These are phyloP conservation scores for Pocillopora damicornis DNA, from an alignment of 64 coral and sea anemone species.

Conservation along the genomic window DNA sequence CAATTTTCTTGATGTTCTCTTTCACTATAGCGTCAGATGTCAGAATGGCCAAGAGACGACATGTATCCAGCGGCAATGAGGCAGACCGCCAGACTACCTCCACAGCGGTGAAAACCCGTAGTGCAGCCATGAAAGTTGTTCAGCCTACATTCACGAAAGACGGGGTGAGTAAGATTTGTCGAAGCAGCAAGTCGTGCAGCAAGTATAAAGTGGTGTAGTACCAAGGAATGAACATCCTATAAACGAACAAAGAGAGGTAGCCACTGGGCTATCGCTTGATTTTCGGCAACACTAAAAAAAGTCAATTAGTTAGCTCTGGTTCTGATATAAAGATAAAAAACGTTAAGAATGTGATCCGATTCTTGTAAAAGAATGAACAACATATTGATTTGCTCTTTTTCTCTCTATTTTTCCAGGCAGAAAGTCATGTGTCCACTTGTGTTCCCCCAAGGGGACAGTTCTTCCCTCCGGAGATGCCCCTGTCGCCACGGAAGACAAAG, in stretches of 20 bases:
- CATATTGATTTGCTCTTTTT: background rate
- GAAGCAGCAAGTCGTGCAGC: too few species aligned
- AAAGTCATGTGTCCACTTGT: slow-evolving; percentile 31
- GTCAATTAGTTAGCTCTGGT: too few species aligned
- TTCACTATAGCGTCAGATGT: slow-evolving; percentile 1
- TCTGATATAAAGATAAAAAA: too few species aligned
- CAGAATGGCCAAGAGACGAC: slow-evolving; percentile 38
- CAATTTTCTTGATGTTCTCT: background rate
- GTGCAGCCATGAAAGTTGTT: background rate
- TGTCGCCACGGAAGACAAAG: slow-evolving; percentile 78
- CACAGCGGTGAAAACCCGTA: slow-evolving; percentile 27
- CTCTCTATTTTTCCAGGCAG: slow-evolving; percentile 42
- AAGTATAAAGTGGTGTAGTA: too few species aligned
- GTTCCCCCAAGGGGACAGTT: background rate
- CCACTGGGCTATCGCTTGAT: too few species aligned
- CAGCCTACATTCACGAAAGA: background rate
- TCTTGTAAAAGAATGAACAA: background rate
- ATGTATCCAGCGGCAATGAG: slow-evolving; percentile 12
- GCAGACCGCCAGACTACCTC: slow-evolving; percentile 10
- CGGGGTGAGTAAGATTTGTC: slow-evolving; percentile 11
- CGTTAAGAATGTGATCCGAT: background rate
- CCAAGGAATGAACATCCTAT: too few species aligned
- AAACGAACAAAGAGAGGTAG: too few species aligned
- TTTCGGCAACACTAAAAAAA: too few species aligned
- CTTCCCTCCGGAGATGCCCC: slow-evolving; percentile 29